Conservation (phyloP, 1,140 invertebrate species). For the Trachymyrmex cornetzi region DNA sequence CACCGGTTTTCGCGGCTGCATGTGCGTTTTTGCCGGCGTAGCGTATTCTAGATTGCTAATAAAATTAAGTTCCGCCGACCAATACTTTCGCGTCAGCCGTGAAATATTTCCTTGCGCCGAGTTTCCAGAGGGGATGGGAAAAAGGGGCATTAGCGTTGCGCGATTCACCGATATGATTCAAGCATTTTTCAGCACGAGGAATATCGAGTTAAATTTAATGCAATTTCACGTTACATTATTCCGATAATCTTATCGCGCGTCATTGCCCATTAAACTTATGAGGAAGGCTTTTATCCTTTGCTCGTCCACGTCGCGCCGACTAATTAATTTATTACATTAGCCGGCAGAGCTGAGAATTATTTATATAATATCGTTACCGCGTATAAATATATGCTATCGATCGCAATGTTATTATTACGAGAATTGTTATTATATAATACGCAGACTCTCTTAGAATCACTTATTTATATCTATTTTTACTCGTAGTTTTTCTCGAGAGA, state of each 20-base stretch:
- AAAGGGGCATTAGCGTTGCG: conserved; percentile 64
- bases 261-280: conserved; percentile 75
- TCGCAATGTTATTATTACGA: conserved; percentile 12
- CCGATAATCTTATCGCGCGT: conserved; percentile 76
- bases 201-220: conserved; percentile 77
- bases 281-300: conserved; percentile 73
- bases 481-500: neutral
- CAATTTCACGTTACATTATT: conserved; percentile 77
- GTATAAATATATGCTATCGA: conserved; percentile 72
- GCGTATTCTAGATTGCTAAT: conserved; percentile 72
- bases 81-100: conserved; percentile 69
- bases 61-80: conserved; percentile 68
- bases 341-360: conserved; percentile 70
- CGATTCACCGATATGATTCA: conserved; percentile 70
- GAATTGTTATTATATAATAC: conserved; percentile 34
- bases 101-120: conserved; percentile 67
- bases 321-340: conserved; percentile 73
- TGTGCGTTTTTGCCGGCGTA: conserved; percentile 53
- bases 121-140: conserved; percentile 41
- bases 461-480: neutral
- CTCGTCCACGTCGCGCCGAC: conserved; percentile 47
- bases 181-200: conserved; percentile 75
- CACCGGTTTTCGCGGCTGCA: conserved; percentile 39
- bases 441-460: neutral
- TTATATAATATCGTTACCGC: conserved; percentile 74